A percentile compares a stretch with the other conserved stretches of the same genome.
Evolutionary conservation across 2,888 invertebrate species (phyloP).

Genomic region (Ptilodon capucinus): DNA sequence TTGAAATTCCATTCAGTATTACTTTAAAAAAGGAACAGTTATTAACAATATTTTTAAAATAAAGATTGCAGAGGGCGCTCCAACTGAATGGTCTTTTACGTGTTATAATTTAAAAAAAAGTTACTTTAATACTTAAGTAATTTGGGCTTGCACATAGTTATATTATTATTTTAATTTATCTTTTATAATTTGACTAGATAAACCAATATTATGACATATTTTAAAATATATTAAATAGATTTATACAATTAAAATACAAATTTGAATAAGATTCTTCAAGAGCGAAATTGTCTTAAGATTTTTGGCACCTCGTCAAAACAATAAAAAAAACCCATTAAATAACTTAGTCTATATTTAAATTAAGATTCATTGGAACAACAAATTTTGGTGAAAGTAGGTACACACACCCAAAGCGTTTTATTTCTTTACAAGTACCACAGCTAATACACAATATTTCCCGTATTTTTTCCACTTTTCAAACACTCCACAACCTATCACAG

Average conservation of each 20-base stretch:
- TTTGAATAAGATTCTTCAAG: not conserved
- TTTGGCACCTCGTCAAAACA: constrained; percentile 33
- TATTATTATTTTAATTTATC: not conserved
- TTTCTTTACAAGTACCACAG: no score
- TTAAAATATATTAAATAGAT: not conserved
- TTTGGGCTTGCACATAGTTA: no score
- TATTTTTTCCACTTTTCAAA: constrained; percentile 2
- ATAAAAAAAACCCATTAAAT: constrained; percentile 4
- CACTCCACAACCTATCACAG: constrained; percentile 44
- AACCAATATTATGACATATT: constrained; percentile 7
- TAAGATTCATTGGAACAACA: not conserved
- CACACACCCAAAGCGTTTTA: no score
- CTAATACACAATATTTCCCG: not conserved
- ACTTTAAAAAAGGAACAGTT: no score
- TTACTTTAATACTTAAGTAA: not conserved
- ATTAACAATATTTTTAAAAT: no score
- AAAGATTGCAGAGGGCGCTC: no score
- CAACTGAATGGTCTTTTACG: not conserved
- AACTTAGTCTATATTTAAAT: constrained; percentile 14
- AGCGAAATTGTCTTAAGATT: constrained; percentile 3
- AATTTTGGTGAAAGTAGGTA: no score
- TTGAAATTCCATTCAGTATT: no score
- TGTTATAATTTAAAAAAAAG: not conserved
- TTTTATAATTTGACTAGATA: constrained; percentile 35
- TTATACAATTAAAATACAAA: not conserved